A percentile compares a stretch with the other conserved stretches of the same genome.
Conservation (phyloP, 35 echinoderm and acorn worm species). For the Nesometra sesokonis region DNA sequence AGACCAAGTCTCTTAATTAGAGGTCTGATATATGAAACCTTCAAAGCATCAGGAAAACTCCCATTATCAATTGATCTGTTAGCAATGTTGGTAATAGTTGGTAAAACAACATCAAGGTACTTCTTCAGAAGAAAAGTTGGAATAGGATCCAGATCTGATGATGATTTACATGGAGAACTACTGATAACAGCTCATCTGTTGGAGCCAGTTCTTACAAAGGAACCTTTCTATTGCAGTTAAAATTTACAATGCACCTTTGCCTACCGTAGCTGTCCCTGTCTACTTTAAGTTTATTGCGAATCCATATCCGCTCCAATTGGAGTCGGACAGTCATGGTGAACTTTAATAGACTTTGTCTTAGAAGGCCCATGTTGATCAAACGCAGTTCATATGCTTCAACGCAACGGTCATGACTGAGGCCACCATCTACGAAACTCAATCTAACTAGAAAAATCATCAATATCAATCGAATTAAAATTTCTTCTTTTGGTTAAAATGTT, state of each 20-base stretch:
- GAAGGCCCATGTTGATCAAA: too few species aligned
- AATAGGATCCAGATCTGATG: neutral
- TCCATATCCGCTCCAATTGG: conserved; percentile 13
- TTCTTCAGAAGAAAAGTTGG: conserved; percentile 23
- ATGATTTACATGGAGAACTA: neutral
- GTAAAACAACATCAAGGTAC: conserved; percentile 5
- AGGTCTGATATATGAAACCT: neutral
- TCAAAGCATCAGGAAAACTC: conserved; percentile 1
- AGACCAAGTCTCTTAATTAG: conserved; percentile 32
- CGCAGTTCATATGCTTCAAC: too few species aligned
- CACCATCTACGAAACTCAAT: too few species aligned
- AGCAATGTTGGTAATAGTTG: conserved; percentile 6
- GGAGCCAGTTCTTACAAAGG: neutral
- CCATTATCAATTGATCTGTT: conserved; percentile 1
- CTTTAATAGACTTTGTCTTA: too few species aligned
- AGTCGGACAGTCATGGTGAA: too few species aligned
- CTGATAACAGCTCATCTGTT: neutral
- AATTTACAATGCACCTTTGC: neutral
- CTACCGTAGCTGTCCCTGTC: conserved; percentile 6
- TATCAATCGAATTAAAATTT: too few species aligned
- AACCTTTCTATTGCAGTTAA: neutral
- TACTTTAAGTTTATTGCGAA: neutral
- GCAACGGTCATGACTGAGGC: too few species aligned
- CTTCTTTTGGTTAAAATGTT: neutral
- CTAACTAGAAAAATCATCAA: too few species aligned